Conservation (phyloP, 2,113 vertebrate species). For the Myxocyprinus asiaticus region DNA sequence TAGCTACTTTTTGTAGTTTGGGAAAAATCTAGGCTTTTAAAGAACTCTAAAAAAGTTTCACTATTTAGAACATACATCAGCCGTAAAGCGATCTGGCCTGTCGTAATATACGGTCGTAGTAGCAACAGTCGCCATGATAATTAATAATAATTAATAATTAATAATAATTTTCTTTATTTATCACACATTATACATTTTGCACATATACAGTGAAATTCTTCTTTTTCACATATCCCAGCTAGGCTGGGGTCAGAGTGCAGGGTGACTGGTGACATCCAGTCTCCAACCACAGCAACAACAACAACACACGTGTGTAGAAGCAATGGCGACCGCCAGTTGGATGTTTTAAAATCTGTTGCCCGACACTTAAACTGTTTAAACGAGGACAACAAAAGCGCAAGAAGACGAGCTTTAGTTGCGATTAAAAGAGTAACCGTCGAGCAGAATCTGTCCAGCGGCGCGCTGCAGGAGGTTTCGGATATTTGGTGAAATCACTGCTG, state of each 20-base stretch:
- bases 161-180: too few relatives aligned
- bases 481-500: conserved; percentile 81
- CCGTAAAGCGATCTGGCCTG: conserved; percentile 68
- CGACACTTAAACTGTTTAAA: conserved; percentile 82
- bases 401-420: conserved; percentile 80
- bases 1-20: too few relatives aligned
- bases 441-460: conserved; percentile 63
- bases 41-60: not conserved
- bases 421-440: conserved; percentile 77
- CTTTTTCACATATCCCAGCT: too few relatives aligned
- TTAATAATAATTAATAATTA: too few relatives aligned
- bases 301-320: conserved; percentile 47
- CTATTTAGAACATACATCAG: conserved; percentile 42
- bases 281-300: not conserved
- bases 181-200: too few relatives aligned
- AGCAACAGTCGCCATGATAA: conserved; percentile 57
- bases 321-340: conserved; percentile 60
- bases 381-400: conserved; percentile 76
- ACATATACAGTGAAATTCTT: too few relatives aligned
- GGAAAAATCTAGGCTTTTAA: too few relatives aligned
- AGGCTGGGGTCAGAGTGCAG: too few relatives aligned
- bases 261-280: conserved; percentile 54
- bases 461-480: conserved; percentile 78
- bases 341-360: conserved; percentile 77
- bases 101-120: conserved; percentile 44